A percentile compares a stretch with the other conserved stretches of the same genome.
These are phyloP conservation scores for Pterocles burchelli DNA, from an alignment of 2,113 vertebrate species.

Conservation along the genomic window DNA sequence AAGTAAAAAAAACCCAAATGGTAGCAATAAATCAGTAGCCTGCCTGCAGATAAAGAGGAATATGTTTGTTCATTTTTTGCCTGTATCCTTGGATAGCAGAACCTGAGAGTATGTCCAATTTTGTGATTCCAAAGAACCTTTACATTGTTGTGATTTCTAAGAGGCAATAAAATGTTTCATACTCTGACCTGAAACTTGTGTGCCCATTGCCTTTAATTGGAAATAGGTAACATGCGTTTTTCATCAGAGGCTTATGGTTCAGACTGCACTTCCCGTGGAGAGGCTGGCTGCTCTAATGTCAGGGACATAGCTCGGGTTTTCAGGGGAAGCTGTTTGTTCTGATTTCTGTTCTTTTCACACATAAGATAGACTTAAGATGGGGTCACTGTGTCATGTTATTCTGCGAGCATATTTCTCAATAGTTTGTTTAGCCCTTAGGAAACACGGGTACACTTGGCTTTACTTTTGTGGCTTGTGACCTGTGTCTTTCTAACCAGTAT, in stretches of 20 bases:
- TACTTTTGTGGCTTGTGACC: constrained; percentile 1
- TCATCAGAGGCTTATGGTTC: neutral
- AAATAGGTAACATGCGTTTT: neutral
- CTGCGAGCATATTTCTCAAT: neutral
- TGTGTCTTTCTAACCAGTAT: neutral
- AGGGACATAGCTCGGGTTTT: neutral
- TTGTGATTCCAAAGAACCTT: neutral
- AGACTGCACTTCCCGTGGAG: rapidly evolving
- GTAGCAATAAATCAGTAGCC: neutral
- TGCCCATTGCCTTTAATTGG: neutral
- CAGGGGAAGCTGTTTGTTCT: neutral
- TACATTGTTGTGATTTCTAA: neutral
- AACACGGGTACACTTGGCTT: neutral
- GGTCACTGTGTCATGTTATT: neutral
- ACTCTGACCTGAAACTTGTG: neutral
- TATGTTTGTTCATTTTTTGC: neutral
- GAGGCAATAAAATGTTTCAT: neutral
- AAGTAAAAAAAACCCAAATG: neutral
- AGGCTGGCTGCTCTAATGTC: neutral
- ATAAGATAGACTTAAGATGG: neutral
- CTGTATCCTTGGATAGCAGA: neutral
- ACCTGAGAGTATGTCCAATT: neutral
- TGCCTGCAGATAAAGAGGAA: neutral
- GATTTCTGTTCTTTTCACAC: neutral
- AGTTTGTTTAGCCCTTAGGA: constrained; percentile 22